Evolutionary conservation across 2,113 vertebrate species (phyloP).

Genomic region (Cyprinodon brontotheroides): DNA sequence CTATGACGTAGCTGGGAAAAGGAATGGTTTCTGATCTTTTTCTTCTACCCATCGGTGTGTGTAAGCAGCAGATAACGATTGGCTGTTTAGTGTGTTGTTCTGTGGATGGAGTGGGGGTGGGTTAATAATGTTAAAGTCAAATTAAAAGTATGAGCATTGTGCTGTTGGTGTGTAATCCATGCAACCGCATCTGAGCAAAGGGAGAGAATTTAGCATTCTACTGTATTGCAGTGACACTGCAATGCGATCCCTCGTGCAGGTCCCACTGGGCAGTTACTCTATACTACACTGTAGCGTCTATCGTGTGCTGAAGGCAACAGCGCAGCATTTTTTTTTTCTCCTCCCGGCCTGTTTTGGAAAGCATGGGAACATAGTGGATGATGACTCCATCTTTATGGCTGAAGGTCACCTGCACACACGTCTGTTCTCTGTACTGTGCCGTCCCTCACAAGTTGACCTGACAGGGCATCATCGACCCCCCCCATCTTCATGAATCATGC

Average conservation of each 20-base stretch:
- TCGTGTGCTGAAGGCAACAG: conserved; percentile 57
- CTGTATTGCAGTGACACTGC: conserved; percentile 72
- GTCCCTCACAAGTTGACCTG: conserved; percentile 66
- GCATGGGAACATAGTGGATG: conserved; percentile 56
- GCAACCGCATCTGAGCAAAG: conserved; percentile 21
- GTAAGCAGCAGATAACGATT: neutral
- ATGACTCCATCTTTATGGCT: conserved; percentile 67
- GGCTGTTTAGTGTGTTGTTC: neutral
- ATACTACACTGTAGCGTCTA: conserved; percentile 56
- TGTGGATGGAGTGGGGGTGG: neutral
- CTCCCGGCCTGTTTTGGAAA: conserved; percentile 54
- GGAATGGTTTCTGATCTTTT: neutral
- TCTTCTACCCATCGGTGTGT: neutral
- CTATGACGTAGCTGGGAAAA: neutral
- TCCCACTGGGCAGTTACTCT: conserved; percentile 64
- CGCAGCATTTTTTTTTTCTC: conserved; percentile 60
- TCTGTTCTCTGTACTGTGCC: conserved; percentile 52
- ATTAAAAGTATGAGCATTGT: neutral
- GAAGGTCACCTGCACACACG: conserved; percentile 70
- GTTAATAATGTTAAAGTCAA: conserved; percentile 4
- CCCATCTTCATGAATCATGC: conserved; percentile 71
- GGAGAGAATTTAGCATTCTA: conserved; percentile 52
- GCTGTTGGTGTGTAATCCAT: conserved; percentile 3
- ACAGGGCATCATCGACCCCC: conserved; percentile 61
- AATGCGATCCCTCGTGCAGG: conserved; percentile 65